Evolutionary conservation across 1,140 invertebrate genomes (phyloP), one percentile per base, ranked within the genome.

Genomic region (Bradynema listronoti): DNA sequence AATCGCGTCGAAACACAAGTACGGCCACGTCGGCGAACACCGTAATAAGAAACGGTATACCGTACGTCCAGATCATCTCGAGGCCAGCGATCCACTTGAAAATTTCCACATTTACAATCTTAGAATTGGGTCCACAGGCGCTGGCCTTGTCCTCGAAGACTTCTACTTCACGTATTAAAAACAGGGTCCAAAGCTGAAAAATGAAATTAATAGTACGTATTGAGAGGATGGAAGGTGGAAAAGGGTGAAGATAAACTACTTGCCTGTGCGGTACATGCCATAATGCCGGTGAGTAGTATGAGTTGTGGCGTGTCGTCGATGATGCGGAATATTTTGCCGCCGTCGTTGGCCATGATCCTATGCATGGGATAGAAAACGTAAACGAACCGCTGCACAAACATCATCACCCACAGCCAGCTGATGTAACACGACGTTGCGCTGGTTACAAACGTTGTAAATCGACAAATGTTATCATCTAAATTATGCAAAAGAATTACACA

Each of bases 311-410:
- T 27, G 64, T 63, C 64, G 11, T 58, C 42, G 6, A 56, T 16
- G 6, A 22, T 27, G 16, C 47, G 49, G 30, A 63, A 61, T 11
- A 65, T 39, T n/a, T 43, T 29, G 22, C 45, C 5, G n/a, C 16
- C 22, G 1, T 27, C 61, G 14, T 49, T 42, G 51, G 25, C 55
- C 22, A 22, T 16, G 16, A 32, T 39, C 9, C 59, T n/a, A 39
- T 62, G 65, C 33, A 63, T 62, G 19, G 64, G 33, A 16, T 59
- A 62, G 42, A 68, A 62, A 22, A 62, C 66, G 45, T 68, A n/a
- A 7, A 52, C 61, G 30, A 63, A 63, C 22, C 61, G 53, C 33
- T 63, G 61, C 19, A 19, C 27, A 58, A 58, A 56, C 52, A 55
- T 56, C 53, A 56, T 4, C 2, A 55, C 52, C 52, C 52, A 55